A percentile compares a stretch with the other conserved stretches of the same genome.
Evolutionary conservation across 1,140 invertebrate genomes (phyloP).

Genomic region (Conus betulinus): DNA sequence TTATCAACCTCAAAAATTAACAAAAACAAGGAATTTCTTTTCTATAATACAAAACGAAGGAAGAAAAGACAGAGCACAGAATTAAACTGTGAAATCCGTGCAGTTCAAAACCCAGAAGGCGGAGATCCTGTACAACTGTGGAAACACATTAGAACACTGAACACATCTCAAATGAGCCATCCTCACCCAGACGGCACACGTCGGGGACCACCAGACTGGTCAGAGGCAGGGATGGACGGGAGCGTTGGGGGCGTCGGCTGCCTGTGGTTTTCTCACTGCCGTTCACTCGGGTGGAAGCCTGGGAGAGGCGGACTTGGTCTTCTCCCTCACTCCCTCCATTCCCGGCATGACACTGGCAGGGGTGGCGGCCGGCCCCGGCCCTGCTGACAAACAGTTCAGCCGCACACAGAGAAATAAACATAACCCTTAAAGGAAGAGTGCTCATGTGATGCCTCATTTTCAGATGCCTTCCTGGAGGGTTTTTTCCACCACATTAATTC

Average conservation of each 20-base stretch:
- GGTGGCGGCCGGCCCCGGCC: neutral
- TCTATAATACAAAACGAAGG: too few relatives aligned
- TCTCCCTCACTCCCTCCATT: slow-evolving; percentile 45
- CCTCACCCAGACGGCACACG: slow-evolving; percentile 48
- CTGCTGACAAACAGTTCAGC: neutral
- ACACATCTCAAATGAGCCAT: too few relatives aligned
- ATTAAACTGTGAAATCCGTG: too few relatives aligned
- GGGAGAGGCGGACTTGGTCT: slow-evolving; percentile 58
- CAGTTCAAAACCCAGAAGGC: too few relatives aligned
- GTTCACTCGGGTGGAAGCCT: slow-evolving; percentile 36
- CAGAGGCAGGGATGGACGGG: neutral
- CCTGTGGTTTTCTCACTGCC: slow-evolving; percentile 28
- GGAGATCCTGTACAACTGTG: too few relatives aligned
- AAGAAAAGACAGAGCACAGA: too few relatives aligned
- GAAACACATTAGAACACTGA: too few relatives aligned
- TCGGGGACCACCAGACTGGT: neutral
- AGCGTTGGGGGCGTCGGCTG: slow-evolving; percentile 18
- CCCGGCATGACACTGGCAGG: slow-evolving; percentile 15
- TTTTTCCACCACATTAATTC: too few relatives aligned
- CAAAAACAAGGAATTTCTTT: too few relatives aligned
- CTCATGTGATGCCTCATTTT: too few relatives aligned
- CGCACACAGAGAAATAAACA: neutral
- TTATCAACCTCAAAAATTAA: too few relatives aligned
- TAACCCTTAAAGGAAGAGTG: neutral
- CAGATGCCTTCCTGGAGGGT: too few relatives aligned